A percentile compares a stretch with the other conserved stretches of the same genome.
Evolutionary conservation across 37 sponge, comb jelly and placozoan genomes (phyloP).

Genomic region (Mnemiopsis leidyi): DNA sequence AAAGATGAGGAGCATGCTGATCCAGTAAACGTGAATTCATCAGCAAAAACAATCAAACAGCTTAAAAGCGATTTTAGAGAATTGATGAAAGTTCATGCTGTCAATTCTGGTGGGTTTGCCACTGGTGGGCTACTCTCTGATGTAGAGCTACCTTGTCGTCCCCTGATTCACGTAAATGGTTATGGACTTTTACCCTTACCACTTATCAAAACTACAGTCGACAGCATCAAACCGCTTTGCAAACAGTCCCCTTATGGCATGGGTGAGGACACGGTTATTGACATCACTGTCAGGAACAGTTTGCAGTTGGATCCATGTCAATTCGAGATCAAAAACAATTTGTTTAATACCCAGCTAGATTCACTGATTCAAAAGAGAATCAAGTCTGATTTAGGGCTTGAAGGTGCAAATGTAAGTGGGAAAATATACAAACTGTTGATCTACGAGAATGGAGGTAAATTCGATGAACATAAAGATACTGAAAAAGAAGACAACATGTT

Average conservation of each 20-base stretch:
- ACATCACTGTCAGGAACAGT: background rate
- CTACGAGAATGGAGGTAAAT: background rate
- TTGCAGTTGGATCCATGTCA: background rate
- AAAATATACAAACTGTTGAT: background rate
- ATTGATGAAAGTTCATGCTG: background rate
- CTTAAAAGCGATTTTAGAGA: background rate
- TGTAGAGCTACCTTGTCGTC: background rate
- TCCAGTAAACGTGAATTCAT: background rate
- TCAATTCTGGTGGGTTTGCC: background rate
- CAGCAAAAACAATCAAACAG: background rate
- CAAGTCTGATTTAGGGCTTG: background rate
- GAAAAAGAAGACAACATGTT: conserved; percentile 21
- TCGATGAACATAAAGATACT: background rate
- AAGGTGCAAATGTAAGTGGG: background rate
- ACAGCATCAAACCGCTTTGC: background rate
- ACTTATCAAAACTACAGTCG: background rate
- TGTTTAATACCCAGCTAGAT: background rate
- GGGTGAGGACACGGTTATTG: background rate
- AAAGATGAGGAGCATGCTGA: too few relatives aligned
- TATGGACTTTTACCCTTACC: background rate
- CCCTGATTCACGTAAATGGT: background rate
- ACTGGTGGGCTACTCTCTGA: conserved; percentile 2
- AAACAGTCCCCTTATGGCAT: background rate
- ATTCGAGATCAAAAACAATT: background rate
- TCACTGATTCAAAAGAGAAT: background rate